phyloP scores from a whole-genome alignment of 1,140 invertebrate species.

The Leptoteleia sp. region DNA sequence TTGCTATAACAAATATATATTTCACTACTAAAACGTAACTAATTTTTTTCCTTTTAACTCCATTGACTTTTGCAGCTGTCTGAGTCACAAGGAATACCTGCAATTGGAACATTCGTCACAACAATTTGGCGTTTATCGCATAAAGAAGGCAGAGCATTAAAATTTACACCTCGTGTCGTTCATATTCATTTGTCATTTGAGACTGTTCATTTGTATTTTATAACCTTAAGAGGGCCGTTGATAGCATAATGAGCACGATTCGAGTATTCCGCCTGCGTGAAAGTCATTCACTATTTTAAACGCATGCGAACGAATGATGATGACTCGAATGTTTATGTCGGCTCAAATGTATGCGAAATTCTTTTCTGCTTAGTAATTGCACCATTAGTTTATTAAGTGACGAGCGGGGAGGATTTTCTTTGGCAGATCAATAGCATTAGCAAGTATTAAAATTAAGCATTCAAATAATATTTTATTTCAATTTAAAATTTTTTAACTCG shows the following conservation, averaged over 20 bases:
- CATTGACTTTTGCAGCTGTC: not conserved
- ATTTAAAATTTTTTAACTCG: no score
- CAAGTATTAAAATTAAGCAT: no score
- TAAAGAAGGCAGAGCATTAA: slow-evolving; percentile 41
- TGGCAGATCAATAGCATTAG: no score
- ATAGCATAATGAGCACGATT: slow-evolving; percentile 53
- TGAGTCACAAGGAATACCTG: slow-evolving; percentile 35
- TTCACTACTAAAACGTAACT: no score
- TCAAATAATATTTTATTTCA: no score
- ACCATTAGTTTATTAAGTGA: slow-evolving; percentile 39
- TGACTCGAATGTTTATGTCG: slow-evolving; percentile 57
- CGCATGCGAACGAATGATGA: slow-evolving; percentile 47
- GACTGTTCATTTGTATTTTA: slow-evolving; percentile 59
- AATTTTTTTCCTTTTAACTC: slow-evolving; percentile 3
- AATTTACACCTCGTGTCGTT: slow-evolving; percentile 52
- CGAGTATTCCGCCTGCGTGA: slow-evolving; percentile 56
- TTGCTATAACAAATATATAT: no score
- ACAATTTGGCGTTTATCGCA: slow-evolving; percentile 33
- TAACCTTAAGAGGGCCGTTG: slow-evolving; percentile 57
- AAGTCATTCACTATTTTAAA: slow-evolving; percentile 60
- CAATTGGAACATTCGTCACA: slow-evolving; percentile 53
- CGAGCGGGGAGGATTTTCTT: slow-evolving; percentile 13
- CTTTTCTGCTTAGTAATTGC: slow-evolving; percentile 58
- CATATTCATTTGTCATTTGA: slow-evolving; percentile 60
- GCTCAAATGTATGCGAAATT: slow-evolving; percentile 54